phyloP scores from a whole-genome alignment of 2,888 invertebrate genomes.

The Aproaerema taeniolella region DNA sequence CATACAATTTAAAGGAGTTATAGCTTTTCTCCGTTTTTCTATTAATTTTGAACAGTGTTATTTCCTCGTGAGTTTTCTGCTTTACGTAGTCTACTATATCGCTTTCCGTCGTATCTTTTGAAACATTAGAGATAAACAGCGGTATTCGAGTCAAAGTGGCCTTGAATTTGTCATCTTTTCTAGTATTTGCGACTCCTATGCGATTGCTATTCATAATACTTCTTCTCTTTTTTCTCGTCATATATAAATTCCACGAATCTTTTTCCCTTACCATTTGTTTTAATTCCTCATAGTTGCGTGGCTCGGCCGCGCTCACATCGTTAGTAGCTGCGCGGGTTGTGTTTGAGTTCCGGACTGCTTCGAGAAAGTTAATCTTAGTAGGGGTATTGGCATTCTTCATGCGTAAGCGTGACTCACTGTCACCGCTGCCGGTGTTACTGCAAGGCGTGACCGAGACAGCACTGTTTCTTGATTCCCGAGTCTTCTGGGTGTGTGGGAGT shows the following conservation, averaged over 20 bases:
- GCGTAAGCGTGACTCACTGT: neutral
- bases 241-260: neutral
- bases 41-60: constrained; percentile 1
- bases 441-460: neutral
- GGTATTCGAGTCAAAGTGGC: neutral
- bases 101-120: neutral
- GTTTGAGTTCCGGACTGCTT: neutral
- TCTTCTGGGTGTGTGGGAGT: neutral
- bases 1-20: constrained; percentile 7
- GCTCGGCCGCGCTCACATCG: neutral
- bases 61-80: neutral
- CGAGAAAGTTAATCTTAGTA: neutral
- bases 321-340: neutral
- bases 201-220: neutral
- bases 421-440: neutral
- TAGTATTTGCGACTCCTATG: neutral
- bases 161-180: neutral
- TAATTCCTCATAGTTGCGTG: neutral
- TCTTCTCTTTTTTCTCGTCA: neutral
- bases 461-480: neutral
- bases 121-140: constrained; percentile 2
- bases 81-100: constrained; percentile 6
- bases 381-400: neutral
- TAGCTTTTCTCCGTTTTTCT: constrained; percentile 4
- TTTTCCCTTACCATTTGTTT: neutral